Evolutionary conservation across 2,113 vertebrate genomes (phyloP).

Genomic region (Lophotis ruficrista): DNA sequence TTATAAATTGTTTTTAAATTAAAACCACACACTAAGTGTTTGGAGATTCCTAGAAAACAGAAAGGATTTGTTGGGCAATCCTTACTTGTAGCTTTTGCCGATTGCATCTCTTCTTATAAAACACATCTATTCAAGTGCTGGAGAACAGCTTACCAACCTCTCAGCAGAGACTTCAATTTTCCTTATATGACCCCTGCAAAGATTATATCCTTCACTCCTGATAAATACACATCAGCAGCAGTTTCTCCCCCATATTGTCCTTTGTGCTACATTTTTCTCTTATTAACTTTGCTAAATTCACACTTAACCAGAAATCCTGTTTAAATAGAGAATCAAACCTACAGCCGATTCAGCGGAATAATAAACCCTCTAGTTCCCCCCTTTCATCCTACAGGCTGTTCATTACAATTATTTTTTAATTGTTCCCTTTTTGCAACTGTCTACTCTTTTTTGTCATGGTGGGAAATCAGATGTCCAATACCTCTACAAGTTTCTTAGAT

Average conservation of each 20-base stretch:
- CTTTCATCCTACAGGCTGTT: background rate
- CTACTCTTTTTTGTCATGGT: background rate
- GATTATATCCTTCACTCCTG: background rate
- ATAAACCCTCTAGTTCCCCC: background rate
- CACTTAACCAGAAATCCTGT: background rate
- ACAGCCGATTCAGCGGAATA: background rate
- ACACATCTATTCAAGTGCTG: background rate
- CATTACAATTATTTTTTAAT: background rate
- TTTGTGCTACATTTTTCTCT: background rate
- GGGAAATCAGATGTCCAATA: background rate
- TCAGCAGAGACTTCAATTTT: background rate
- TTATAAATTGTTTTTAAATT: background rate
- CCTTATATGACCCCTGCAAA: background rate
- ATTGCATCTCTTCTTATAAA: background rate
- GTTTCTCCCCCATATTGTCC: background rate
- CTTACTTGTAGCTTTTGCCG: background rate
- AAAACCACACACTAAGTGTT: background rate
- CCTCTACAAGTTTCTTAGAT: background rate
- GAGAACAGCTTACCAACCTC: background rate
- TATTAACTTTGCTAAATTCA: background rate
- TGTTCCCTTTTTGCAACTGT: background rate
- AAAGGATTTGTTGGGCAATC: background rate
- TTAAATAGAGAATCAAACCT: background rate
- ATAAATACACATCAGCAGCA: background rate
- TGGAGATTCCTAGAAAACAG: background rate